Percentiles rank a stretch among this genome's conserved stretches.
Conservation (phyloP, 1,140 invertebrate species). For the Zaprionus taronus region DNA sequence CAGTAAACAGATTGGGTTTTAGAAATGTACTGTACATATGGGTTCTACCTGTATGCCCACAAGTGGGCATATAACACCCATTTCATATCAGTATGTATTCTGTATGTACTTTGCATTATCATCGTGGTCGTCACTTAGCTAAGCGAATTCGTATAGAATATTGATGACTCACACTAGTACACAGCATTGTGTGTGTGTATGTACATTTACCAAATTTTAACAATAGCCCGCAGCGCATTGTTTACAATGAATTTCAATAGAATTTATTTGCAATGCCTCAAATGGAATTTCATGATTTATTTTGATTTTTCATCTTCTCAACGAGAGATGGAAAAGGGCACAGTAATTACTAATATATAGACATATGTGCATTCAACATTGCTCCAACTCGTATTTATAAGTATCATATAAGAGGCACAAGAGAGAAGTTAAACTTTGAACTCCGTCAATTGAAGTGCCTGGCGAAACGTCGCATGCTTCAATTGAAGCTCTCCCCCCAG, state of each 20-base stretch:
- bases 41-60: background rate
- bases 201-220: conserved; percentile 63
- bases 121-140: conserved; percentile 30
- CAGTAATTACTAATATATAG: background rate
- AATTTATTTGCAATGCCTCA: conserved; percentile 63
- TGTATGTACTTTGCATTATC: conserved; percentile 41
- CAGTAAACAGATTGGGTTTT: background rate
- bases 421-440: conserved; percentile 68
- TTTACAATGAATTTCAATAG: conserved; percentile 71
- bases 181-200: conserved; percentile 6
- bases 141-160: conserved; percentile 29
- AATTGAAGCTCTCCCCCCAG: conserved; percentile 49
- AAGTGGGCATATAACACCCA: background rate
- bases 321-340: background rate
- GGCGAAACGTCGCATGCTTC: conserved; percentile 38
- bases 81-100: conserved; percentile 15
- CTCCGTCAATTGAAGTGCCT: conserved; percentile 68
- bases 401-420: conserved; percentile 19
- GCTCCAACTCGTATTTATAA: background rate
- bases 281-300: conserved; percentile 75
- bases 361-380: background rate
- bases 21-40: background rate
- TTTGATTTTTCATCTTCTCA: conserved; percentile 62
- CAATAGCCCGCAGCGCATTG: conserved; percentile 66
- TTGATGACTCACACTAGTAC: conserved; percentile 38